Base-by-base conservation (phyloP, 2,888 invertebrate genomes). In the Exephanes ischioxanthus region DNA sequence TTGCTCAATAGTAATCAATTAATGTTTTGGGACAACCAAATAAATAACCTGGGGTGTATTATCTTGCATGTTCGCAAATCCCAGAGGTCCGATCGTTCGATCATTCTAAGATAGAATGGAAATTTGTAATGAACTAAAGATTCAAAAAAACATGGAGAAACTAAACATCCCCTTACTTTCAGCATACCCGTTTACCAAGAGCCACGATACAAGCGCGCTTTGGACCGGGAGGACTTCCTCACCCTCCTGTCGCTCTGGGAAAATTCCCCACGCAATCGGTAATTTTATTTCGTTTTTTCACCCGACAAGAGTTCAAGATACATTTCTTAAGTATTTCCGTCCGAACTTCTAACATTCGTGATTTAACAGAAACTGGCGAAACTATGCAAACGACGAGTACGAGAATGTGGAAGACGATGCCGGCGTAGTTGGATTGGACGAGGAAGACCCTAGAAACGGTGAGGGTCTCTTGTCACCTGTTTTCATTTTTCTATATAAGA, bases 221-320 rank as follows among this genome's bases (percentile, higher is more conserved):
- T 93, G 48, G 92, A 94, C 82, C 93, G 94, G 2, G 93, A 94
- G 58, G 94, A 94, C 66, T 89, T 94, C n/a, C 82, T 93, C 51
- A 91, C 94, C 11, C 90, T 94, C 3, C 88, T 94, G n/a, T 91
- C 93, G 0, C 89, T 94, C 37, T 92, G 92, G 93, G 94, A 94
- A 87, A 92, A 92, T 76, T 92, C 93, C 55, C 92, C 92, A 41
- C 92, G 92, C 19, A 93, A 92, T 63, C 87, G 90, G 91, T 90
- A 90, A 58, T 79, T 89, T 26, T 0, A 77, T 85, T 76, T 71
- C 66, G 14, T 37, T 33, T 55, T 58, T 75, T n/a, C 5, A 4
- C 33, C 9, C 4, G 3, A n/a, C 61, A 53, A 58, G 37, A 41
- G 45, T 30, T 48, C 41, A 16, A 51, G 53, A 16, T 41, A 26